Evolutionary conservation across 2,113 vertebrate genomes (phyloP).

Genomic region (Stegostoma tigrinum): DNA sequence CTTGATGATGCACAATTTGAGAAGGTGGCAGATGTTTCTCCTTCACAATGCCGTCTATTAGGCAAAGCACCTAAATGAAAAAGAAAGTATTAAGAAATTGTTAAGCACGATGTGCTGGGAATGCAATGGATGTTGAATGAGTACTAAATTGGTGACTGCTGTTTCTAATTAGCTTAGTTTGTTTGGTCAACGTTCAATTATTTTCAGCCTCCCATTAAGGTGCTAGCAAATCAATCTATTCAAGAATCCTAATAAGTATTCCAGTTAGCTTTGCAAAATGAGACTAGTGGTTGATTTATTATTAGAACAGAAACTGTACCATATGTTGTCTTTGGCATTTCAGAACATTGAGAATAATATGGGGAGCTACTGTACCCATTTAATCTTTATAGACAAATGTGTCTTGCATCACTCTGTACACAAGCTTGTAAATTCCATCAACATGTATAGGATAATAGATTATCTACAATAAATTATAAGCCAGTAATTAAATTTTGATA

Average conservation of each 20-base stretch:
- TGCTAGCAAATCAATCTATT: background rate
- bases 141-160: background rate
- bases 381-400: background rate
- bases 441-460: background rate
- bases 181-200: background rate
- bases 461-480: background rate
- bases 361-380: background rate
- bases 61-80: constrained; percentile 44
- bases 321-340: background rate
- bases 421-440: background rate
- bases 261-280: background rate
- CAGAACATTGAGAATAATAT: background rate
- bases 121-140: background rate
- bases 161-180: constrained; percentile 15
- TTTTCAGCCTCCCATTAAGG: constrained; percentile 24
- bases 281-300: background rate
- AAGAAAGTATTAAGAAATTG: background rate
- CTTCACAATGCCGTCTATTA: constrained; percentile 52
- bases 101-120: background rate
- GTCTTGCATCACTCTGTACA: background rate
- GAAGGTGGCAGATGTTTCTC: constrained; percentile 50
- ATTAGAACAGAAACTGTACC: background rate
- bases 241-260: background rate
- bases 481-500: background rate
- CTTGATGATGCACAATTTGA: constrained; percentile 50